A percentile compares a stretch with the other conserved stretches of the same genome.
Evolutionary conservation across 1,140 invertebrate species (phyloP).

Genomic region (Pogonognathellus flavescens): DNA sequence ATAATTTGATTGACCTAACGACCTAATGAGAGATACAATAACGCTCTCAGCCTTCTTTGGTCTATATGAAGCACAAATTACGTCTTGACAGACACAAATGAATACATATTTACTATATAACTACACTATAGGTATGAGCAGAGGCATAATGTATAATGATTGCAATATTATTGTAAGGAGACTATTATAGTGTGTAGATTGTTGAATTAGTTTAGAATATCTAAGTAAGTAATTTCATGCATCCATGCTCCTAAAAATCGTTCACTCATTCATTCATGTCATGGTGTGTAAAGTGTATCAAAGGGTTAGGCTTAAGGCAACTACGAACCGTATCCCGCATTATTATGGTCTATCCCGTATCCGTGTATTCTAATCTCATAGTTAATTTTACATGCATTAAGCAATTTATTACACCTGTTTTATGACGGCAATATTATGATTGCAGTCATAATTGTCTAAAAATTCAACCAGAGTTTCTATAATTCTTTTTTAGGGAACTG

Average conservation of each 20-base stretch:
- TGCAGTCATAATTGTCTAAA: neutral
- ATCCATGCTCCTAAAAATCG: conserved; percentile 31
- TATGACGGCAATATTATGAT: neutral
- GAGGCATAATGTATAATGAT: too few relatives aligned
- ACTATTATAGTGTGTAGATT: too few relatives aligned
- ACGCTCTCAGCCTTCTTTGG: too few relatives aligned
- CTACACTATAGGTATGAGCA: too few relatives aligned
- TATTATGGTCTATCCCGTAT: neutral
- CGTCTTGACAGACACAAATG: neutral
- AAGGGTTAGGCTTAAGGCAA: conserved; percentile 1
- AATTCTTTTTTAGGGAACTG: too few relatives aligned
- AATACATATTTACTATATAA: too few relatives aligned
- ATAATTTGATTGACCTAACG: conserved; percentile 38
- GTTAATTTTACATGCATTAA: neutral
- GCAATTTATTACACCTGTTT: neutral
- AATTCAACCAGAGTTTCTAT: neutral
- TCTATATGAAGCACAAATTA: too few relatives aligned
- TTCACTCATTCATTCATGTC: conserved; percentile 17
- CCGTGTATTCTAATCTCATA: neutral
- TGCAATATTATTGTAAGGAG: too few relatives aligned
- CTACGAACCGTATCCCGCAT: neutral
- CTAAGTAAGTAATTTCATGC: conserved; percentile 15
- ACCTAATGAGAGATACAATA: conserved; percentile 30
- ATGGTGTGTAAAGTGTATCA: neutral
- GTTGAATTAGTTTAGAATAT: too few relatives aligned